Percentiles rank a stretch among this genome's conserved stretches.
These are phyloP conservation scores for Drosophila pectinifera DNA, from an alignment of 1,140 invertebrate genomes.

Conservation along the genomic window DNA sequence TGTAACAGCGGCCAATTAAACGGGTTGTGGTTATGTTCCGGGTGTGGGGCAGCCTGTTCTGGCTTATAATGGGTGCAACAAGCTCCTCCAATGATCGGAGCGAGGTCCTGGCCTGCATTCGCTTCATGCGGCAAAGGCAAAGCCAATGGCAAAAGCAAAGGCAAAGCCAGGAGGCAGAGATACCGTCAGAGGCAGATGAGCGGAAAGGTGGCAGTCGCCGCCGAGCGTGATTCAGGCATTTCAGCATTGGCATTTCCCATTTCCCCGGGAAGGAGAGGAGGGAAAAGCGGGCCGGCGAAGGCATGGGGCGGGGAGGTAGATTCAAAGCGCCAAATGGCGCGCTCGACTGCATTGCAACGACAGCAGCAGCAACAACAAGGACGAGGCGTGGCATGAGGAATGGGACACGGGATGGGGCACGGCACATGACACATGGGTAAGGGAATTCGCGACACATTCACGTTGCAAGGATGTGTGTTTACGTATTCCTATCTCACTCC, in stretches of 20 bases:
- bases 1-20: not conserved
- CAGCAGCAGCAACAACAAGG: slow-evolving; percentile 28
- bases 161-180: not conserved
- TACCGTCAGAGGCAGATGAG: slow-evolving; percentile 10
- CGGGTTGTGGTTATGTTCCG: not conserved
- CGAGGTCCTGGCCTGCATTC: slow-evolving; percentile 20
- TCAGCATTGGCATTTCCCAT: slow-evolving; percentile 48
- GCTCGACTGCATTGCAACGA: slow-evolving; percentile 62
- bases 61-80: slow-evolving; percentile 21
- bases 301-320: not conserved
- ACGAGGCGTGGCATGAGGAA: slow-evolving; percentile 49
- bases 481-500: not conserved
- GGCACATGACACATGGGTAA: slow-evolving; percentile 30
- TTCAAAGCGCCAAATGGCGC: slow-evolving; percentile 72
- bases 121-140: not conserved
- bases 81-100: slow-evolving; percentile 30
- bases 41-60: no score
- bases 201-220: not conserved
- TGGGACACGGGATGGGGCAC: not conserved
- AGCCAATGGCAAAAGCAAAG: not conserved
- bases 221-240: slow-evolving; percentile 41
- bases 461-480: slow-evolving; percentile 31
- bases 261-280: not conserved
- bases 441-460: slow-evolving; percentile 61
- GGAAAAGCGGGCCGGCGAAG: not conserved